These are phyloP conservation scores for Sigmodon hispidus DNA, from an alignment of 2,113 vertebrate species.

Conservation along the genomic window DNA sequence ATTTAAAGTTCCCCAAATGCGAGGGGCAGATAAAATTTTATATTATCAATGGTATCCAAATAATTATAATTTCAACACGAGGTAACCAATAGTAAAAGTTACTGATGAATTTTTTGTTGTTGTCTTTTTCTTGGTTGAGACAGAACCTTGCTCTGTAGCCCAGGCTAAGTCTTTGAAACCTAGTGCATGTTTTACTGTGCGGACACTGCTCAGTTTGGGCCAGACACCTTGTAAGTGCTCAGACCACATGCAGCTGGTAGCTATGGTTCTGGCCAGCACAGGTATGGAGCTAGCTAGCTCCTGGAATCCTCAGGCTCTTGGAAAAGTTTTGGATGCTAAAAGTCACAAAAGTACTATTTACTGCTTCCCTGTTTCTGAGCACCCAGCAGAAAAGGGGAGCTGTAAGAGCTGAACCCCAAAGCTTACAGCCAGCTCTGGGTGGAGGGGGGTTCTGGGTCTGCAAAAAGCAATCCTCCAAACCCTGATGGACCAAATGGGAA, in stretches of 20 bases:
- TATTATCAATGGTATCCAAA: not conserved
- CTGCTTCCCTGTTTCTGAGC: not conserved
- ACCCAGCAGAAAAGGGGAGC: not conserved
- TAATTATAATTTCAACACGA: not conserved
- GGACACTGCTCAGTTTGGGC: fast-evolving
- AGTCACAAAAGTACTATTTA: not conserved
- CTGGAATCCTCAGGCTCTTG: not conserved
- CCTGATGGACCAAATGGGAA: not conserved
- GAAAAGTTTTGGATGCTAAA: not conserved
- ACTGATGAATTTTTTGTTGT: not conserved
- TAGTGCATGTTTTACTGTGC: not conserved
- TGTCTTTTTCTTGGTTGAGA: not conserved
- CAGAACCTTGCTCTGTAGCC: not conserved
- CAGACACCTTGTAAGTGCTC: not conserved
- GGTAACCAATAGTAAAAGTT: not conserved
- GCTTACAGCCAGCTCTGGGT: not conserved
- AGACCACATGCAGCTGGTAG: not conserved
- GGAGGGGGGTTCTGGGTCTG: not conserved
- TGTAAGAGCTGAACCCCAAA: not conserved
- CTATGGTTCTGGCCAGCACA: fast-evolving
- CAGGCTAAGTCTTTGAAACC: slow-evolving; percentile 4
- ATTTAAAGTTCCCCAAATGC: not conserved
- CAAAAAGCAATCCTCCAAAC: not conserved
- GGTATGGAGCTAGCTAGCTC: not conserved
- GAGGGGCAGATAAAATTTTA: not conserved